These are phyloP conservation scores for Gorsachius magnificus DNA, from an alignment of 2,797 vertebrate species.

Conservation along the genomic window DNA sequence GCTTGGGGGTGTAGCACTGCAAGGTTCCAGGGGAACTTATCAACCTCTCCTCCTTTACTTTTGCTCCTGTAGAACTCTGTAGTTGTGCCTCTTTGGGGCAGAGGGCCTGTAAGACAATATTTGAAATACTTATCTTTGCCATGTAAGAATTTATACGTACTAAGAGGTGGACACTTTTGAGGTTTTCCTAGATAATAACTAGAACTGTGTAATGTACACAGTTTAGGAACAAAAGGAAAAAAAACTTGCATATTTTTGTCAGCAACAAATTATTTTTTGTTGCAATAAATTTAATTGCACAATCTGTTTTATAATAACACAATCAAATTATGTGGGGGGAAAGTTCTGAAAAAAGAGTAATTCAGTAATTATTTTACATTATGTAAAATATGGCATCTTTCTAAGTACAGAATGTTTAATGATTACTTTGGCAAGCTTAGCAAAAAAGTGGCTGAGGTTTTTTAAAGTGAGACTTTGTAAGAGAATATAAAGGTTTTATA, in stretches of 20 bases:
- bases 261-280: not conserved
- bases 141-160: not conserved
- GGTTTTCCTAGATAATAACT: not conserved
- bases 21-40: not conserved
- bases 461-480: constrained; percentile 2
- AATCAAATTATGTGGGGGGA: not conserved
- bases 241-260: not conserved
- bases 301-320: not conserved
- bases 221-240: not conserved
- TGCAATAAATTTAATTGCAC: not conserved
- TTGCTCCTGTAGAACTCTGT: not conserved
- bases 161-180: not conserved
- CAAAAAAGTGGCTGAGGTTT: not conserved
- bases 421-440: not conserved
- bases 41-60: not conserved
- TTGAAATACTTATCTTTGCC: not conserved
- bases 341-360: not conserved
- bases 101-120: not conserved
- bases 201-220: not conserved
- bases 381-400: not conserved
- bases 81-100: not conserved
- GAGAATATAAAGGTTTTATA: constrained; percentile 49
- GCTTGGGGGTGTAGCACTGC: not conserved
- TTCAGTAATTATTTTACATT: not conserved
- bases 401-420: not conserved